Base-by-base conservation (phyloP, 1,140 invertebrate species). In the Philotrypesis tridentata region DNA sequence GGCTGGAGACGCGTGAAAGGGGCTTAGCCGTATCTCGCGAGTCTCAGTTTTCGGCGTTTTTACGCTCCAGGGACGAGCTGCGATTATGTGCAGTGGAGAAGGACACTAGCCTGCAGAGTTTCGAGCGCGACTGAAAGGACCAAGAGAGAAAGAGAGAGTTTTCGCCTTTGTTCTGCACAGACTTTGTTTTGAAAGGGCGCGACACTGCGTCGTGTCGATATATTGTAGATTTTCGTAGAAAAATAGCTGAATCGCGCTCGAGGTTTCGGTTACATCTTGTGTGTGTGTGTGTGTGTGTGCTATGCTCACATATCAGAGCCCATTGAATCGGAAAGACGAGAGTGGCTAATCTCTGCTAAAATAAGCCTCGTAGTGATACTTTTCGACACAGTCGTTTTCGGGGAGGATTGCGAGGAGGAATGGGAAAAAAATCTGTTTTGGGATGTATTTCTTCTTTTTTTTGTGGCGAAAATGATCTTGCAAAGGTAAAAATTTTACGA, bases 1-100 rank as follows among this genome's bases (percentile, higher is more conserved):
- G 40, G 40, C 40, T 43, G 17, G 12, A 27, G 71, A n/a, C 72
- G 25, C 21, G 31, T 25, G 60, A 63, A 65, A 76, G 74, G 29
- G 65, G 74, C 61, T 76, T 76, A 76, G 60, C 74, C 60, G 60
- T 76, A 63, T 76, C 55, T 65, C 31, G 60, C 74, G 55, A 60
- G 43, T 31, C 27, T 74, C 72, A 21, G 25, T 74, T 60, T 74
- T 74, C 43, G 72, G 21, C 31, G 25, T 7, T 17, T n/a, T n/a
- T n/a, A n/a, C n/a, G n/a, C n/a, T n/a, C n/a, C n/a, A n/a, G n/a
- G n/a, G n/a, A n/a, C n/a, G 12, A 33, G 27, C 65, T 25, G 8
- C 37, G 27, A 63, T 23, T 63, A 63, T 63, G 12, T 43, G 40
- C 40, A 43, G 40, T 14, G 40, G 40, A 43, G 12, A 14, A 3